A percentile compares a stretch with the other conserved stretches of the same genome.
These are phyloP conservation scores for Peromyscus polionotus DNA, from an alignment of 2,113 vertebrate genomes.

Conservation along the genomic window DNA sequence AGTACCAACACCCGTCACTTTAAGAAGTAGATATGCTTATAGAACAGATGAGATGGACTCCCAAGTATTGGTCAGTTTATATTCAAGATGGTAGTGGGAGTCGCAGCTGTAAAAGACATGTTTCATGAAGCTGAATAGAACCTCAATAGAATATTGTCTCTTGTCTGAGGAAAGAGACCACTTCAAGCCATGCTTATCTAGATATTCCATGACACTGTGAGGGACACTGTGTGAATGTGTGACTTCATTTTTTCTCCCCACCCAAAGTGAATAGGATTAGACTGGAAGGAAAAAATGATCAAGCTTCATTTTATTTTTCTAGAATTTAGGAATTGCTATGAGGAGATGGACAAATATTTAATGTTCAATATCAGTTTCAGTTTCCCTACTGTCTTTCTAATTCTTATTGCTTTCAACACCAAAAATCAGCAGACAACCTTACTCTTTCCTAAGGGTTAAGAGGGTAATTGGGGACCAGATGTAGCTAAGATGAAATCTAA, in stretches of 20 bases:
- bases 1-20: not conserved
- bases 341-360: not conserved
- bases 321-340: not conserved
- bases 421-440: not conserved
- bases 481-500: not conserved
- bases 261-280: not conserved
- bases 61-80: not conserved
- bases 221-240: slow-evolving; percentile 49
- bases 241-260: not conserved
- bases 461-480: slow-evolving; percentile 18
- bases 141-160: not conserved
- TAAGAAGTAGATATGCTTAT: slow-evolving; percentile 51
- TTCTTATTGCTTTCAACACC: not conserved
- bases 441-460: not conserved
- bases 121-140: not conserved
- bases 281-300: not conserved
- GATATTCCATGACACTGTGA: slow-evolving; percentile 64
- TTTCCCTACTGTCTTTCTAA: not conserved
- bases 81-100: not conserved
- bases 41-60: not conserved
- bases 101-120: not conserved
- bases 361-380: not conserved
- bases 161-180: not conserved
- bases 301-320: not conserved
- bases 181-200: slow-evolving; percentile 57